phyloP scores from a whole-genome alignment of 2,888 invertebrate genomes.

The Drosophila putrida region DNA sequence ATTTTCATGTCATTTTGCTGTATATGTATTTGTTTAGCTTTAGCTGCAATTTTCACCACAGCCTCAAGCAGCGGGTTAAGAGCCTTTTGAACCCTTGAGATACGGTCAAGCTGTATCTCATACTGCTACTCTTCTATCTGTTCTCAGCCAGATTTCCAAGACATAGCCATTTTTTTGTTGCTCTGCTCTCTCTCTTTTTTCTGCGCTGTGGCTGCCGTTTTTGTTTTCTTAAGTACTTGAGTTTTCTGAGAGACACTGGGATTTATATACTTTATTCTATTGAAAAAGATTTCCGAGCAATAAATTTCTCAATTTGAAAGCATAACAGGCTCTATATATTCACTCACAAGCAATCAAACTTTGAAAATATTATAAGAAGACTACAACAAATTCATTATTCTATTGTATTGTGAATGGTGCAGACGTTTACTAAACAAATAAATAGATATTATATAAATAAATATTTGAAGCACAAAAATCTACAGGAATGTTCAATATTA shows the following conservation, averaged over 20 bases:
- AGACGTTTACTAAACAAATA: conserved; percentile 3
- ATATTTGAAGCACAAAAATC: conserved; percentile 2
- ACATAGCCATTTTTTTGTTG: neutral
- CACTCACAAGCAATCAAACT: conserved; percentile 1
- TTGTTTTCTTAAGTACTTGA: conserved; percentile 27
- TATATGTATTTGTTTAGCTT: conserved; percentile 32
- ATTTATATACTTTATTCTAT: conserved; percentile 15
- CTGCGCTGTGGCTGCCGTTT: conserved; percentile 1
- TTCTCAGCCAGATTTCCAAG: conserved; percentile 1
- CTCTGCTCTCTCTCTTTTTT: neutral
- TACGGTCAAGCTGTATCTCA: conserved; percentile 37
- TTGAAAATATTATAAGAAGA: neutral
- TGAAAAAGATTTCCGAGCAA: neutral
- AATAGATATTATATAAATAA: neutral
- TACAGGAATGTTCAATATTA: conserved; percentile 20
- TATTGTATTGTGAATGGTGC: neutral
- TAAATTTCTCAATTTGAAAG: conserved; percentile 27
- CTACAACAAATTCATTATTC: neutral
- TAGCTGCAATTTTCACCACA: conserved; percentile 54
- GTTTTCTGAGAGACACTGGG: conserved; percentile 17
- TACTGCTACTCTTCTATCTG: neutral
- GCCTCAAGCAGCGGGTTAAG: conserved; percentile 71
- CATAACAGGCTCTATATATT: conserved; percentile 14
- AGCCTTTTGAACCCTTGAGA: conserved; percentile 59
- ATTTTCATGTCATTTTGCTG: conserved; percentile 61